Evolutionary conservation across 2,888 invertebrate species (phyloP).

Genomic region (Melinaea marsaeus): DNA sequence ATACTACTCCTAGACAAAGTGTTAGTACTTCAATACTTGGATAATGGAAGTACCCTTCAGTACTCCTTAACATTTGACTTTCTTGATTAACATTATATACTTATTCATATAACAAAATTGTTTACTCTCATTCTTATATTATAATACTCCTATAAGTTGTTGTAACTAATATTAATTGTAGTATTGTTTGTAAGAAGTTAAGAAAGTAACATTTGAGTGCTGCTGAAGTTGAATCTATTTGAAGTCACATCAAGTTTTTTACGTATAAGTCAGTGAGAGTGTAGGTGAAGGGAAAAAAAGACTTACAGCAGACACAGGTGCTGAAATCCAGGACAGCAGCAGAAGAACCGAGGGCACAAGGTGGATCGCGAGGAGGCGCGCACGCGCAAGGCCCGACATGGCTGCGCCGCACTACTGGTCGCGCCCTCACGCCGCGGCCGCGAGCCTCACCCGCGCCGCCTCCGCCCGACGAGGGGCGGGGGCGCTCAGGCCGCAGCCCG

Average conservation of each 20-base stretch:
- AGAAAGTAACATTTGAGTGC: not conserved
- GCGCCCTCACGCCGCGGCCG: conserved; percentile 57
- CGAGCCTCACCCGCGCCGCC: conserved; percentile 43
- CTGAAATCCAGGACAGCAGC: conserved; percentile 49
- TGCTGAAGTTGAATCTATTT: conserved; percentile 37
- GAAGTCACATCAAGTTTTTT: conserved; percentile 42
- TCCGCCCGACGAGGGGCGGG: conserved; percentile 50
- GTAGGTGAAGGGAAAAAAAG: not conserved
- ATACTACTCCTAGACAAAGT: too few species aligned
- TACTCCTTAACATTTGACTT: too few species aligned
- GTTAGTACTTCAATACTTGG: too few species aligned
- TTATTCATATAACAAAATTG: too few species aligned
- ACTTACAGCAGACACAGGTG: conserved; percentile 64
- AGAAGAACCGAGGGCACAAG: conserved; percentile 60
- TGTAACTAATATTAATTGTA: too few species aligned
- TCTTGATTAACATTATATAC: too few species aligned
- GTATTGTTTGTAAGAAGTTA: too few species aligned
- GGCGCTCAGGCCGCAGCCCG: conserved; percentile 57
- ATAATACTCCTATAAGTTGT: too few species aligned
- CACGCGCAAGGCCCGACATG: conserved; percentile 76
- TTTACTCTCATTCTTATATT: too few species aligned
- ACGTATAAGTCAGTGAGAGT: conserved; percentile 23
- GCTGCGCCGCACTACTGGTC: conserved; percentile 73
- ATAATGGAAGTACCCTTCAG: too few species aligned
- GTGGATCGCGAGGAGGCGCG: conserved; percentile 60